Evolutionary conservation across 2,888 invertebrate species (phyloP), one percentile per base, ranked within the genome.

Genomic region (Rosalia funebris): DNA sequence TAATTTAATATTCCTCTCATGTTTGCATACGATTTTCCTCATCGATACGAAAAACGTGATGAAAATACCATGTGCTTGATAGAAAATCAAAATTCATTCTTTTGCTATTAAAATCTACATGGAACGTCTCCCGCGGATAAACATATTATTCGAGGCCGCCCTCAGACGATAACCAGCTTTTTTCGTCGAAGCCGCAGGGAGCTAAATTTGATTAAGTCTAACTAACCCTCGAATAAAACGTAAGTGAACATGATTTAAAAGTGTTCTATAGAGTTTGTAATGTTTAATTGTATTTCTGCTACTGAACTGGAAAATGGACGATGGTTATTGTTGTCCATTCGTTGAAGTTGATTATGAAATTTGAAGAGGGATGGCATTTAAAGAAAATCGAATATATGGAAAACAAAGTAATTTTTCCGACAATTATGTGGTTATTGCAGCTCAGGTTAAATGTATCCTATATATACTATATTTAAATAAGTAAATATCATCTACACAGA

Each of bases 61-160:
- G 70, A 67, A 76, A 78, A 75, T 79, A 72, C 73, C 70, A 50
- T 46, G 36, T 48, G 63, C 58, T 57, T 75, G 71, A 79, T 81
- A 78, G 77, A 80, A 81, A 81, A 81, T 81, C 79, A 81, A 80
- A 81, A 81, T 78, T 80, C 77, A 81, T 81, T 81, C 80, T 80
- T 79, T 72, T 65, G 69, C 77, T 78, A 80, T 81, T 81, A 80
- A 79, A 79, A 78, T 75, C 73, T 73, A 71, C 75, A 74, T 71
- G 71, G 75, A 73, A 69, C 70, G 73, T 65, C 75, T 71, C 73
- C 74, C 68, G 71, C 67, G 75, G 76, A 75, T 78, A 77, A 78
- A 78, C 73, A 75, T 76, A 77, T 78, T 77, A 79, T 75, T 70
- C 67, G 62, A 52, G 32, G 12, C 41, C 41, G 52, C 25, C 31